Evolutionary conservation across 2,888 invertebrate genomes (phyloP), one percentile per base, ranked within the genome.

Genomic region (Carcina quercana): DNA sequence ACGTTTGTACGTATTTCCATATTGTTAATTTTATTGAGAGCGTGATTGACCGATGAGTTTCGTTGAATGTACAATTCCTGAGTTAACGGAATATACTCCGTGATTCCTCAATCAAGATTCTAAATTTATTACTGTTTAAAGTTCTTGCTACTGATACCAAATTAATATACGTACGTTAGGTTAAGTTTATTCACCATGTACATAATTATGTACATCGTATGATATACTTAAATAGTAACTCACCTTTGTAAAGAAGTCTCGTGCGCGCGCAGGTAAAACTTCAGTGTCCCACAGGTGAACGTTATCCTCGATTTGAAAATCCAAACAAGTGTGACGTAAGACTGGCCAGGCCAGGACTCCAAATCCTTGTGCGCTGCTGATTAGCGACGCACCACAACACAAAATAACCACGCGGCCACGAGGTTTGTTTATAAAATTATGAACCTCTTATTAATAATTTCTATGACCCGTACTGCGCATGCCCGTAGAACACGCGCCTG

Each of bases 231-330:
- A 5, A 12, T 30, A 22, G 7, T 19, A 19, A 28, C 27, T 70
- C 54, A 83, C 83, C 83, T 83, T 72, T 68, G 56, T 64, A 64
- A 63, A 70, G 65, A 74, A 67, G 54, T 68, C 53, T 58, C 52
- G 59, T 83, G 82, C 82, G 82, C 82, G 83, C 82, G 82, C 82
- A 83, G 78, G 67, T 72, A 66, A 62, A 69, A 69, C 69, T 68
- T 68, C 67, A 58, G 68, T 78, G 73, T 80, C 72, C 79, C 72
- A 82, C 79, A 80, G 80, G 82, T 79, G 79, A 72, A 72, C 71
- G 71, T 69, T 74, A 66, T 55, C 59, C 60, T 61, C 48, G 49
- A 62, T 59, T 71, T 52, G 40, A 61, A 72, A 73, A 61, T 62
- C 65, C 47, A 52, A 62, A 2, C 20, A 57, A 38, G 46, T 39